Evolutionary conservation across 1,140 invertebrate species (phyloP), one percentile per base, ranked within the genome.

Genomic region (Uloborus diversus): DNA sequence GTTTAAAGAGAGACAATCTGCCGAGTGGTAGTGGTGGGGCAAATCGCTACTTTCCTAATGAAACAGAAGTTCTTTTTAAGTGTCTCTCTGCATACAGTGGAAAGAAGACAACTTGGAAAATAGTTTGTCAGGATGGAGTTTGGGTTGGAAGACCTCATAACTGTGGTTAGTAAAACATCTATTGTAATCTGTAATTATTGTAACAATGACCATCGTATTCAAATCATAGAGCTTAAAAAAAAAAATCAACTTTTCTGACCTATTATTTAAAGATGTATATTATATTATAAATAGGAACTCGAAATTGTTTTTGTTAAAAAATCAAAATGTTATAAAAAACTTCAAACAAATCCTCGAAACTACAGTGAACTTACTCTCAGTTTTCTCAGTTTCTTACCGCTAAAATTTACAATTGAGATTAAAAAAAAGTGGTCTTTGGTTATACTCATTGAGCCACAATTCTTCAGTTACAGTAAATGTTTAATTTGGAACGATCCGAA

Each of bases 61-160:
- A 92, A 1, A 93, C 93, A 0, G 92, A 94, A 85, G 91, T 94
- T 20, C 92, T 91, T 0, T 94, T 94, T 85, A 91, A 92, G 81
- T 95, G 94, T 84, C 92, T 94, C 28, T 91, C 91, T 1, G 91
- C 91, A 75, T 92, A 84, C 53, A 79, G 56, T 9, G 92, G 92
- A 86, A 92, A 93, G 85, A 92, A 92, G 82, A 92, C 90, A 3
- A 93, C 92, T 0, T 94, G 93, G 93, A 91, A 92, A 80, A 92
- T 94, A 64, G 90, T 93, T 23, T 95, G 94, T 83, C 92, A 94
- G 84, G 91, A 94, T 83, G 94, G 94, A 1, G 90, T 89, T 73
- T 95, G 94, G 94, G 90, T 93, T 65, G 93, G 93, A 27, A 88
- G 91, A 81, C 91, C 93, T 56, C 89, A 93, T 51, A 91, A 90